Percentiles rank a stretch among this genome's conserved stretches.
phyloP scores from a whole-genome alignment of 2,888 invertebrate species.

The Gandaritis pyraliata region DNA sequence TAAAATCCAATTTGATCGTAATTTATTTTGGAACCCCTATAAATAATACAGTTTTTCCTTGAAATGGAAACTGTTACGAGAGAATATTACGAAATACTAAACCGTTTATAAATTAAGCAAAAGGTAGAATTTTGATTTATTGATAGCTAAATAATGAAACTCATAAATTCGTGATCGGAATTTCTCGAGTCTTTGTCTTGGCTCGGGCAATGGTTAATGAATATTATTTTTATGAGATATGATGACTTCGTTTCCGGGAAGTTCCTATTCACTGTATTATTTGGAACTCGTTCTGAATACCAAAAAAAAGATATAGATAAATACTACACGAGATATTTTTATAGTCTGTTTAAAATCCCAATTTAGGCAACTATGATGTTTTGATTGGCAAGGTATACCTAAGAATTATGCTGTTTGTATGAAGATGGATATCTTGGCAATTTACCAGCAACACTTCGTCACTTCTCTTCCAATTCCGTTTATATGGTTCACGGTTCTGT shows the following conservation, averaged over 20 bases:
- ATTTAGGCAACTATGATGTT: not conserved
- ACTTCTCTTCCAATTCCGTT: slow-evolving; percentile 13
- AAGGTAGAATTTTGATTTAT: slow-evolving; percentile 23
- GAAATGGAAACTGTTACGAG: slow-evolving; percentile 3
- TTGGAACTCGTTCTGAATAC: slow-evolving; percentile 17
- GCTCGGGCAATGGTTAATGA: no score
- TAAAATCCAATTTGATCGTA: not conserved
- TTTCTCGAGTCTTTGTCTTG: slow-evolving; percentile 34
- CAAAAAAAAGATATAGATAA: no score
- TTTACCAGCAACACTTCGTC: slow-evolving; percentile 19
- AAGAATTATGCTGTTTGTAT: not conserved
- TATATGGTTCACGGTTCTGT: slow-evolving; percentile 15
- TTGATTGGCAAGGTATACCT: not conserved
- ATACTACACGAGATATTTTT: slow-evolving; percentile 1
- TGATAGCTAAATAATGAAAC: slow-evolving; percentile 33
- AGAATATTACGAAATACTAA: not conserved
- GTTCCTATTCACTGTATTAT: slow-evolving; percentile 13
- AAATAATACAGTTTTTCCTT: slow-evolving; percentile 1
- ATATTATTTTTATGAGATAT: slow-evolving; percentile 34
- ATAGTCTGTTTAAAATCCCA: slow-evolving; percentile 5
- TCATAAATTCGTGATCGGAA: slow-evolving; percentile 38
- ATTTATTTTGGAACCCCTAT: not conserved
- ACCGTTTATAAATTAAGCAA: slow-evolving; percentile 17
- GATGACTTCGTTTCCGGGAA: slow-evolving; percentile 31
- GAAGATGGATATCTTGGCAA: slow-evolving; percentile 20